A percentile compares a stretch with the other conserved stretches of the same genome.
Evolutionary conservation across 2,888 invertebrate genomes (phyloP).

Genomic region (Tenthredo amoena): DNA sequence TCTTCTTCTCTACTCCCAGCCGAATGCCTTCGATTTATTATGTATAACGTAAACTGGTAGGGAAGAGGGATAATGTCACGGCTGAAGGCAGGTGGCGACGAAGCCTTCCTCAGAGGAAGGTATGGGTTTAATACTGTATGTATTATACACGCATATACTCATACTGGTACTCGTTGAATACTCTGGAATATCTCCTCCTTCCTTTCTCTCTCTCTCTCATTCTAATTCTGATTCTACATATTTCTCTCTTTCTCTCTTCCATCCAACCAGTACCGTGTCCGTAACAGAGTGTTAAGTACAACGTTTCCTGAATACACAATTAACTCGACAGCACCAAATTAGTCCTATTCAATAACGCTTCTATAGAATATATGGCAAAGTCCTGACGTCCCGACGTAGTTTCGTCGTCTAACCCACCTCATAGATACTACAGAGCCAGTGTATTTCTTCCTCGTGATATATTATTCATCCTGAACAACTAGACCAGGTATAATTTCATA

Average conservation of each 20-base stretch:
- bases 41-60: background rate
- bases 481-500: background rate
- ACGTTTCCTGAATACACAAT: conserved; percentile 48
- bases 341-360: conserved; percentile 41
- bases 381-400: conserved; percentile 7
- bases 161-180: conserved; percentile 4
- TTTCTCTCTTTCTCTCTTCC: background rate
- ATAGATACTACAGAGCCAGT: background rate
- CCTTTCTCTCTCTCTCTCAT: background rate
- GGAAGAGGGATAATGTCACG: conserved; percentile 3
- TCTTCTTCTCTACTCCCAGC: background rate
- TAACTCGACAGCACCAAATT: conserved; percentile 37
- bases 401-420: background rate
- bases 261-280: background rate
- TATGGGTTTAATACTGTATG: background rate
- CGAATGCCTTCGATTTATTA: background rate
- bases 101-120: background rate
- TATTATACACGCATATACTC: background rate
- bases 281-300: conserved; percentile 31
- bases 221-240: background rate
- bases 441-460: background rate
- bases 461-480: background rate
- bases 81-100: conserved; percentile 18
- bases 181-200: background rate
- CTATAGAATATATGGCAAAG: conserved; percentile 26